Percentiles rank a stretch among this genome's conserved stretches.
These are phyloP conservation scores for Heterotis niloticus DNA, from an alignment of 2,113 vertebrate genomes.

Conservation along the genomic window DNA sequence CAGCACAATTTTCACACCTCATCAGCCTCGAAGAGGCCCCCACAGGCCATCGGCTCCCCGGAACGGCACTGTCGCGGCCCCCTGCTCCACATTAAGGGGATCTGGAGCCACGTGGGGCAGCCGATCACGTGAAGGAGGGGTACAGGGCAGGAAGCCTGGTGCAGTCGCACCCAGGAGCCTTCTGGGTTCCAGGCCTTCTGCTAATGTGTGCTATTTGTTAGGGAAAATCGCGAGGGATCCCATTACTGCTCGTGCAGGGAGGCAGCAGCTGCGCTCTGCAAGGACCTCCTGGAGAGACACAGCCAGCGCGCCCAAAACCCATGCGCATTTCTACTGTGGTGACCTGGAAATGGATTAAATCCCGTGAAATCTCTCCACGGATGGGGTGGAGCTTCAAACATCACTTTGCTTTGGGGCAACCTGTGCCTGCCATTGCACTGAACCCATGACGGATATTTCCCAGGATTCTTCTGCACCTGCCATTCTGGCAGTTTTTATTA, in stretches of 20 bases:
- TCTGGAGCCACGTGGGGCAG: slow-evolving; percentile 34
- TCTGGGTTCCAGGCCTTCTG: neutral
- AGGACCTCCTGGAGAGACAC: neutral
- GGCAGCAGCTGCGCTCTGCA: neutral
- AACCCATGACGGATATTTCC: too few species aligned
- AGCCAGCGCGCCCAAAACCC: neutral
- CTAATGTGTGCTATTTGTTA: neutral
- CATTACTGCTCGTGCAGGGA: neutral
- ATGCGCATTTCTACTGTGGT: neutral
- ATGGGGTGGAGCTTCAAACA: too few species aligned
- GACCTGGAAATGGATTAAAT: neutral
- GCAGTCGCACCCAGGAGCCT: neutral
- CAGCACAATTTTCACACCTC: slow-evolving; percentile 14
- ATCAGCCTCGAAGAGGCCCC: slow-evolving; percentile 2
- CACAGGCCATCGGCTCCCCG: neutral
- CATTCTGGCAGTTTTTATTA: too few species aligned
- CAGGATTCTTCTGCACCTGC: too few species aligned
- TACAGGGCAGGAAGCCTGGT: slow-evolving; percentile 2
- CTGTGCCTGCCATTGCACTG: too few species aligned
- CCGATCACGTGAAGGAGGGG: too few species aligned
- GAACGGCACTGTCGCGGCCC: neutral
- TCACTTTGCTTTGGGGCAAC: too few species aligned
- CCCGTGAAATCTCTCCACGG: too few species aligned
- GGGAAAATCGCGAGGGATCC: neutral
- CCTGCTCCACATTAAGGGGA: neutral